Base-by-base conservation (phyloP, 2,113 vertebrate genomes). In the Larimichthys polyactis region DNA sequence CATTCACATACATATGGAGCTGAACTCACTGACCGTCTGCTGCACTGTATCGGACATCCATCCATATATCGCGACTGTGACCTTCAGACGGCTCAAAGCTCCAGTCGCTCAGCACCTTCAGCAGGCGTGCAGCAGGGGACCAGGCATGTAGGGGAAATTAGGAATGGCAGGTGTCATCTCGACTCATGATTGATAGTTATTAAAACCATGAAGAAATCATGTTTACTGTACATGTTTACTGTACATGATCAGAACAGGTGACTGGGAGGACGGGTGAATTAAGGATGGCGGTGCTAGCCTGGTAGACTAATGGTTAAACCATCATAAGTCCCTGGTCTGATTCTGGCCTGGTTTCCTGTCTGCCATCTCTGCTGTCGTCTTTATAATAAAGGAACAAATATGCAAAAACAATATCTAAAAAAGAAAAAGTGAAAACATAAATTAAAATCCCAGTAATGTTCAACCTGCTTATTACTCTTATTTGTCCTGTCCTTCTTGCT, bases 21-120 rank as follows among this genome's bases (percentile, higher is more conserved):
- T 88, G 74, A 84, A 87, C 84, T 74, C 72, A 15, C 62, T 90
- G 84, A 85, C 83, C 32, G 71, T 82, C 80, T 84, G 83, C 84
- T 54, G 62, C 72, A 72, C 65, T 8, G 44, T 48, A 66, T 75
- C 51, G 78, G 72, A 90, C 77, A 87, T 86, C 54, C 69, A 81
- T 83, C 54, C 82, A 79, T 78, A 83, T n/a, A 83, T 80, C 55
- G 55, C 54, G 36, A 84, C 62, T 43, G 46, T 91, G 91, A 91
- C 90, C 87, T 92, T 89, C 83, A 90, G 54, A 67, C 15, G 1
- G 43, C 75, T 80, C 58, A 16, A 12, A 75, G 75, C 19, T 20
- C 69, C 11, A 11, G 57, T 27, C 4, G 2, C 55, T 62, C 32
- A 12, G 20, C 51, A 70, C 29, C 65, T 71, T 36, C 48, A 32